Evolutionary conservation across 2,888 invertebrate genomes (phyloP).

Genomic region (Acleris cristana): DNA sequence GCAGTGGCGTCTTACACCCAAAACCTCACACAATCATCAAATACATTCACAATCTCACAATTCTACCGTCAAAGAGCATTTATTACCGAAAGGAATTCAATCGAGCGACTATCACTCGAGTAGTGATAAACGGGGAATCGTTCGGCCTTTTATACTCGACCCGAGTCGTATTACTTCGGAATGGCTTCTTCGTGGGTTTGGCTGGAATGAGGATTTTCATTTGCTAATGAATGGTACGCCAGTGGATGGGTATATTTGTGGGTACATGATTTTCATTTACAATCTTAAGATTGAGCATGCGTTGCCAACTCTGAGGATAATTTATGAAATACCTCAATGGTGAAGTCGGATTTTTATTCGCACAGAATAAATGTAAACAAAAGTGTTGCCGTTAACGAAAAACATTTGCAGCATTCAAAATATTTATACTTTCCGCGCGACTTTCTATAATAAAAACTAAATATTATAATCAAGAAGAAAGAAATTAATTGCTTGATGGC

Average conservation of each 20-base stretch:
- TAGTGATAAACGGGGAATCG: slow-evolving; percentile 7
- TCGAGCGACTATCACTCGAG: slow-evolving; percentile 1
- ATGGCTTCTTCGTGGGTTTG: background rate
- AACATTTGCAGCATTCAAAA: no score
- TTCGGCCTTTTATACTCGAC: background rate
- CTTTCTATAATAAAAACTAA: no score
- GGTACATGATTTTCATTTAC: no score
- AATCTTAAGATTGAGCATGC: no score
- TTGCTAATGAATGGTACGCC: background rate
- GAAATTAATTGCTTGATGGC: no score
- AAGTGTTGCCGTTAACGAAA: no score
- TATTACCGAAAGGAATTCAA: slow-evolving; percentile 5
- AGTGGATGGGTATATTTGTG: background rate
- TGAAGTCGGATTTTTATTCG: no score
- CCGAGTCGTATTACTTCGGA: background rate
- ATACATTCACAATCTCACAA: background rate
- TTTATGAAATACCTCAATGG: no score
- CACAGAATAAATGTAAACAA: no score
- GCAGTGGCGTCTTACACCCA: background rate
- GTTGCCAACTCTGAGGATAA: no score
- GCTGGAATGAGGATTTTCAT: background rate
- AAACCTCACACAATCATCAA: slow-evolving; percentile 1
- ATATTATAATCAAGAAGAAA: no score
- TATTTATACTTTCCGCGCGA: no score
- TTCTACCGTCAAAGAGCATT: background rate